Evolutionary conservation across 2,888 invertebrate genomes (phyloP).

Genomic region (Beris chalybata): DNA sequence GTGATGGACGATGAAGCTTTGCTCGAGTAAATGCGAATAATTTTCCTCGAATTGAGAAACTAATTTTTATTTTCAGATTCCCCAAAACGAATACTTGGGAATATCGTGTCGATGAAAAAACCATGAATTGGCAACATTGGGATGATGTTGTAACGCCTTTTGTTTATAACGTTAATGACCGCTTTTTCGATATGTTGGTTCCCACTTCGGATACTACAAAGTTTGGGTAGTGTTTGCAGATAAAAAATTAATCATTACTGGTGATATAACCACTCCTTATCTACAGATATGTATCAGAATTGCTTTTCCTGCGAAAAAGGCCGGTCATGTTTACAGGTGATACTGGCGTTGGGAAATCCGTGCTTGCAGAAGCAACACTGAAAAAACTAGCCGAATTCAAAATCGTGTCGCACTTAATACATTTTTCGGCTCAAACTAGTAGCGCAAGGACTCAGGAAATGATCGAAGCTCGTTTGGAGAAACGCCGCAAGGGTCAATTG

Average conservation of each 20-base stretch:
- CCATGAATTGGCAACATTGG: constrained; percentile 76
- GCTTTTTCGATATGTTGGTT: constrained; percentile 88
- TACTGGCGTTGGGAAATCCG: constrained; percentile 89
- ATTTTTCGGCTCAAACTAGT: constrained; percentile 91
- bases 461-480: constrained; percentile 82
- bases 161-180: constrained; percentile 66
- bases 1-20: constrained; percentile 70
- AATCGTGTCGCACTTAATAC: constrained; percentile 77
- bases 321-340: constrained; percentile 89
- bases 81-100: constrained; percentile 75
- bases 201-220: constrained; percentile 90
- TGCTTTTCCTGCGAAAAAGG: constrained; percentile 69
- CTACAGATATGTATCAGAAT: constrained; percentile 58
- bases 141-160: constrained; percentile 76
- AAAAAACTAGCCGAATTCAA: constrained; percentile 64
- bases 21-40: constrained; percentile 53
- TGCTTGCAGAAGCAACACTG: constrained; percentile 75
- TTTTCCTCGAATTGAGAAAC: too few species aligned
- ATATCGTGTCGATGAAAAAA: constrained; percentile 71
- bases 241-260: background rate
- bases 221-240: constrained; percentile 65
- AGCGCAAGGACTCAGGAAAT: constrained; percentile 80
- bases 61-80: constrained; percentile 58
- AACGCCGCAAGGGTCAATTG: constrained; percentile 74
- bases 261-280: background rate